These are phyloP conservation scores for Drosophila borborema DNA, from an alignment of 2,888 invertebrate species.

Conservation along the genomic window DNA sequence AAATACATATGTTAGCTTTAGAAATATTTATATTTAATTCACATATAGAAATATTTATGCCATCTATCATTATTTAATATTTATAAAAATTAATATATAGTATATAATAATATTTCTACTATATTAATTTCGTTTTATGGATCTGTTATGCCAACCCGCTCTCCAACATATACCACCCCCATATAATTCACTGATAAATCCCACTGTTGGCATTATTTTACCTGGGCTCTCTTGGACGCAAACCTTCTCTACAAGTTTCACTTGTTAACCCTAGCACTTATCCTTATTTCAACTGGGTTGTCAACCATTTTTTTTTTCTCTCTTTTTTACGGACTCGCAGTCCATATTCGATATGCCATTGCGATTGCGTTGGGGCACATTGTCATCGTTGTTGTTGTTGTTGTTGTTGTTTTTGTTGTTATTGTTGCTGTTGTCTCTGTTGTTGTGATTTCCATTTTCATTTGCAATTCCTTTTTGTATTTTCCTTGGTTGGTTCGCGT, in stretches of 20 bases:
- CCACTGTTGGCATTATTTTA: not conserved
- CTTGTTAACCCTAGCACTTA: not conserved
- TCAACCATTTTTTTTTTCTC: not conserved
- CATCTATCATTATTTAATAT: too few relatives aligned
- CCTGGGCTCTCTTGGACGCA: not conserved
- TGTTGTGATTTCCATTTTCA: conserved; percentile 70
- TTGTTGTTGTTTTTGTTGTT: conserved; percentile 49
- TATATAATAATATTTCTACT: not conserved
- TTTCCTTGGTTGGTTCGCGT: conserved; percentile 32
- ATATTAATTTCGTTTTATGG: not conserved
- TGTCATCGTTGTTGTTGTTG: conserved; percentile 32
- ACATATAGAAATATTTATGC: too few relatives aligned
- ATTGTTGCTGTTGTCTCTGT: conserved; percentile 42
- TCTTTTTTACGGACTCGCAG: conserved; percentile 21
- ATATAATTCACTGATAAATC: not conserved
- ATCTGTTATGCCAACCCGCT: not conserved
- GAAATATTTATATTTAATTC: too few relatives aligned
- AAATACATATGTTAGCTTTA: too few relatives aligned
- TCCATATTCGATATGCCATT: conserved; percentile 64
- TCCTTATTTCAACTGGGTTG: conserved; percentile 29
- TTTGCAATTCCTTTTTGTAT: conserved; percentile 72
- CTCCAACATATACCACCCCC: not conserved
- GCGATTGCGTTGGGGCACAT: conserved; percentile 34
- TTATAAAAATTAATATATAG: too few relatives aligned
- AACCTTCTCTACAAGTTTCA: not conserved